A percentile compares a stretch with the other conserved stretches of the same genome.
phyloP scores from a whole-genome alignment of 2,888 invertebrate genomes.

The Lottia gigantea region DNA sequence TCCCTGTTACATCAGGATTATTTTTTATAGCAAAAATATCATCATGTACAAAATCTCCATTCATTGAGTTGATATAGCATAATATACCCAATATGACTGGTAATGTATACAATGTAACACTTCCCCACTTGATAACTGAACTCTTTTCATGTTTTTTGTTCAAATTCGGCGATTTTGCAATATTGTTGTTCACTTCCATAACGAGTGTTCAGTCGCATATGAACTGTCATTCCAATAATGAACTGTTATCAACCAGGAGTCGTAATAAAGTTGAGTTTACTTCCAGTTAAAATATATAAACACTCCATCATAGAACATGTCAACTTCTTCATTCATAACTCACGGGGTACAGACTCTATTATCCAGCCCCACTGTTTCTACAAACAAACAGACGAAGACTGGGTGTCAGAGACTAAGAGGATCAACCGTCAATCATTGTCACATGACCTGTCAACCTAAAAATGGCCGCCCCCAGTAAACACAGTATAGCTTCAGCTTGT shows the following conservation, averaged over 20 bases:
- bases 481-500: slow-evolving; percentile 56
- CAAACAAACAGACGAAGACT: too few species aligned
- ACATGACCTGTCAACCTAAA: not conserved
- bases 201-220: too few species aligned
- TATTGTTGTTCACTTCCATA: slow-evolving; percentile 28
- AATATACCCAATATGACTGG: slow-evolving; percentile 36
- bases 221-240: too few species aligned
- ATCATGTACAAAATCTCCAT: slow-evolving; percentile 84
- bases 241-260: too few species aligned
- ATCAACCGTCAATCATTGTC: not conserved
- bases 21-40: slow-evolving; percentile 86
- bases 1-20: slow-evolving; percentile 83
- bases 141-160: slow-evolving; percentile 2
- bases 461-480: not conserved
- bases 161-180: slow-evolving; percentile 8
- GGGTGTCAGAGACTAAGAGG: too few species aligned
- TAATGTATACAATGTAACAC: slow-evolving; percentile 16
- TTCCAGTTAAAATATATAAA: too few species aligned
- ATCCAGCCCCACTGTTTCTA: too few species aligned
- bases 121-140: not conserved
- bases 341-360: too few species aligned
- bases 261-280: too few species aligned
- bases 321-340: too few species aligned
- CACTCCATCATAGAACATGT: too few species aligned
- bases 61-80: slow-evolving; percentile 49